These are phyloP conservation scores for Heliothis subflexa DNA, from an alignment of 1,140 invertebrate genomes.

Conservation along the genomic window DNA sequence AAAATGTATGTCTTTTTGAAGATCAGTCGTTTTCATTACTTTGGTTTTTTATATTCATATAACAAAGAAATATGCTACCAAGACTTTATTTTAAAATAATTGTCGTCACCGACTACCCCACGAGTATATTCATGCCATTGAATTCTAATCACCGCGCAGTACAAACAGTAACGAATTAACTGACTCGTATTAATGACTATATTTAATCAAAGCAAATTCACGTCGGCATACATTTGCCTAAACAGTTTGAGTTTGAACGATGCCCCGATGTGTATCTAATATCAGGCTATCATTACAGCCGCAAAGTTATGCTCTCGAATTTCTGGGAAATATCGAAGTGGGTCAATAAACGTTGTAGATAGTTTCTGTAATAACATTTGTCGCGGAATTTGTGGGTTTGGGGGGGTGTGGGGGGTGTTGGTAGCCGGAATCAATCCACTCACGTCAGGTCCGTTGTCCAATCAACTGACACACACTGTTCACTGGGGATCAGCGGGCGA, in stretches of 20 bases:
- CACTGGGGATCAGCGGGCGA: constrained; percentile 71
- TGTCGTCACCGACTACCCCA: not conserved
- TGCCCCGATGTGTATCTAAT: constrained; percentile 43
- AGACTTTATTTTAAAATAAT: no score
- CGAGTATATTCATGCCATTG: not conserved
- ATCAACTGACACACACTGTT: constrained; percentile 80
- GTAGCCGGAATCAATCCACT: constrained; percentile 79
- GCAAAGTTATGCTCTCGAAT: constrained; percentile 42
- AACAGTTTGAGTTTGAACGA: constrained; percentile 43
- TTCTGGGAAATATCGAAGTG: constrained; percentile 52
- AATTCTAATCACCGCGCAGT: constrained; percentile 28
- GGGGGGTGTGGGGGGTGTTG: constrained; percentile 22
- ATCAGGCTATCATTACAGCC: constrained; percentile 46
- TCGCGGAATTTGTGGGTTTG: constrained; percentile 61
- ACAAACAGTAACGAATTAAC: constrained; percentile 42
- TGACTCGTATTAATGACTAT: constrained; percentile 39
- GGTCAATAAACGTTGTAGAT: constrained; percentile 72
- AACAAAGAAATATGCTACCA: no score
- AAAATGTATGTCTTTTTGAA: not conserved
- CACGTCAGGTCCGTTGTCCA: constrained; percentile 78
- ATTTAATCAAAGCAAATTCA: constrained; percentile 46
- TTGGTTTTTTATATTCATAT: no score
- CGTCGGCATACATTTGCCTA: constrained; percentile 38
- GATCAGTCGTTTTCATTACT: no score
- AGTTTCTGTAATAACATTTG: constrained; percentile 80